Evolutionary conservation across 2,113 vertebrate genomes (phyloP).

Genomic region (Actenoides lindsayi): DNA sequence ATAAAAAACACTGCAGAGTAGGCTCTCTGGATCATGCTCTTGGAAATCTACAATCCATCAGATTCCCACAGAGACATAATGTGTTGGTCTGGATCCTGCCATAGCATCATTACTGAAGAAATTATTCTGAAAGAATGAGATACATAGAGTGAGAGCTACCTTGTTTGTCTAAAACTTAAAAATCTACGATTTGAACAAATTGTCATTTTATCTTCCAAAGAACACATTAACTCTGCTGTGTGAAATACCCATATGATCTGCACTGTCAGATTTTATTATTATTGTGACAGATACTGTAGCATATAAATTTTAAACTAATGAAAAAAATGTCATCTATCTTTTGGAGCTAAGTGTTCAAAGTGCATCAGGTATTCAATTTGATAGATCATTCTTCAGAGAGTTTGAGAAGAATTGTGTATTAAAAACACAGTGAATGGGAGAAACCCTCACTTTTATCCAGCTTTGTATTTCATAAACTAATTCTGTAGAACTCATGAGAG

Average conservation of each 20-base stretch:
- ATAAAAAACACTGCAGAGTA: not conserved
- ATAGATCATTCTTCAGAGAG: slow-evolving; percentile 68
- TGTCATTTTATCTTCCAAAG: slow-evolving; percentile 75
- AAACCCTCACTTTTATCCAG: slow-evolving; percentile 46
- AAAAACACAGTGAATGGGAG: slow-evolving; percentile 61
- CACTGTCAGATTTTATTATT: slow-evolving; percentile 82
- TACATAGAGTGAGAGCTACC: slow-evolving; percentile 27
- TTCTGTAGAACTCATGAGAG: slow-evolving; percentile 44
- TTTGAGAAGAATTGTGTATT: slow-evolving; percentile 65
- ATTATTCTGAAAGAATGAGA: slow-evolving; percentile 16
- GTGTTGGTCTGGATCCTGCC: not conserved
- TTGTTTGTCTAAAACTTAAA: slow-evolving; percentile 67
- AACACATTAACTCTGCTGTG: slow-evolving; percentile 66
- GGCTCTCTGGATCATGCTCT: not conserved
- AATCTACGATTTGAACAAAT: slow-evolving; percentile 75
- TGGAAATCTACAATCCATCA: not conserved
- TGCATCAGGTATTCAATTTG: slow-evolving; percentile 67
- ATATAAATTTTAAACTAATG: slow-evolving; percentile 79
- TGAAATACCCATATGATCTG: slow-evolving; percentile 71
- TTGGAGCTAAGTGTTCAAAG: slow-evolving; percentile 74
- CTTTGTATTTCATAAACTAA: slow-evolving; percentile 59
- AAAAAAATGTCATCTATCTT: slow-evolving; percentile 79
- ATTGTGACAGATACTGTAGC: slow-evolving; percentile 76
- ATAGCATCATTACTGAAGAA: not conserved
- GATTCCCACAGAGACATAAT: not conserved